These are phyloP conservation scores for Pseudopipra pipra DNA, from an alignment of 2,113 vertebrate species.

Conservation along the genomic window DNA sequence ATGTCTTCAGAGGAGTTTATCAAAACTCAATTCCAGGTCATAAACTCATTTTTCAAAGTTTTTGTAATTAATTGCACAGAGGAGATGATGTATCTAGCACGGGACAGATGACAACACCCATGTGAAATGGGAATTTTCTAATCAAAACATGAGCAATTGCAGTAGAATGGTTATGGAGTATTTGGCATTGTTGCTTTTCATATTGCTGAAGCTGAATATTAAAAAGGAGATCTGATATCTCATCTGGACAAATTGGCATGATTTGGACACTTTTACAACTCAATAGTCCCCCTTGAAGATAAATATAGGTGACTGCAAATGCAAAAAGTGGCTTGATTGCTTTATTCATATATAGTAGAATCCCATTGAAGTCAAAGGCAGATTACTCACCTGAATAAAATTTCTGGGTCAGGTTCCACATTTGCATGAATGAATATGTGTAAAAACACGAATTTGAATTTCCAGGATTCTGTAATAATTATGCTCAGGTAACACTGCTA, in stretches of 20 bases:
- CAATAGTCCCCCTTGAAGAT: not conserved
- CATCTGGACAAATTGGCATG: not conserved
- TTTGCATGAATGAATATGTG: conserved; percentile 13
- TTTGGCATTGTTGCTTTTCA: not conserved
- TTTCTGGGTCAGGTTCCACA: not conserved
- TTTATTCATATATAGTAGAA: not conserved
- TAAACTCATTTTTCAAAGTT: not conserved
- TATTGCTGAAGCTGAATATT: not conserved
- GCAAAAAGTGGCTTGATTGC: not conserved
- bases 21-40: not conserved
- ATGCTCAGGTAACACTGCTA: not conserved
- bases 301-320: not conserved
- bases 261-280: not conserved
- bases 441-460: not conserved
- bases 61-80: not conserved
- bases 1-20: not conserved
- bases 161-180: not conserved
- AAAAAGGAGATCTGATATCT: not conserved
- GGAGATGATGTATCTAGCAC: not conserved
- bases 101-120: not conserved
- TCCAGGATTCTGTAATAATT: not conserved
- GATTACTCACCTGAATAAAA: conserved; percentile 25
- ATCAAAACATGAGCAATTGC: not conserved
- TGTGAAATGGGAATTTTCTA: conserved; percentile 27
- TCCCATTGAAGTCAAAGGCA: not conserved